phyloP scores from a whole-genome alignment of 1,140 invertebrate genomes.

The Magallana angulata region DNA sequence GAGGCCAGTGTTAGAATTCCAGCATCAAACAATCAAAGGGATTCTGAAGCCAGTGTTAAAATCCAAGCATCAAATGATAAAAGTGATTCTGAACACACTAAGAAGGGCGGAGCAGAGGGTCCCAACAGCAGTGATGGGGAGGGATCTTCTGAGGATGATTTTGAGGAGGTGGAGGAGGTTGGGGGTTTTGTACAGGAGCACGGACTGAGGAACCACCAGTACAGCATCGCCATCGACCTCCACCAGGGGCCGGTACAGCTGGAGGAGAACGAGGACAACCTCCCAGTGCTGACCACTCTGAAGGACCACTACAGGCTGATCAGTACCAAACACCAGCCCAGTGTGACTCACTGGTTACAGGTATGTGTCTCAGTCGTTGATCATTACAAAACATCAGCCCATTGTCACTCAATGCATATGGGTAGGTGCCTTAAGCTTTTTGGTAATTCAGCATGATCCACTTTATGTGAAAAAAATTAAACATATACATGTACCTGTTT shows the following conservation, averaged over 20 bases:
- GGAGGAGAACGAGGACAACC: constrained; percentile 73
- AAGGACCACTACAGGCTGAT: constrained; percentile 68
- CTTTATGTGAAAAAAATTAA: no score
- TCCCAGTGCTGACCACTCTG: constrained; percentile 67
- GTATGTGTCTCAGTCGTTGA: constrained; percentile 49
- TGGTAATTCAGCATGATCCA: no score
- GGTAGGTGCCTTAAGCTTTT: constrained; percentile 47
- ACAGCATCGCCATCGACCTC: constrained; percentile 69
- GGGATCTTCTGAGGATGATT: constrained; percentile 47
- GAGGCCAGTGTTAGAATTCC: neutral
- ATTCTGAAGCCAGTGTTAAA: neutral
- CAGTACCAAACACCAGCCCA: constrained; percentile 62
- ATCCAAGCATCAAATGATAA: neutral
- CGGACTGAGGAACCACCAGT: constrained; percentile 66
- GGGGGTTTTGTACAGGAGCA: constrained; percentile 59
- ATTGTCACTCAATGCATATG: constrained; percentile 66
- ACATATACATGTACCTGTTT: no score
- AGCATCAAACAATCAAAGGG: neutral
- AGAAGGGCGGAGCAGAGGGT: neutral
- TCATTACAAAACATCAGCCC: constrained; percentile 54
- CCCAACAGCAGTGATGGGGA: constrained; percentile 48
- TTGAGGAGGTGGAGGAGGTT: constrained; percentile 5
- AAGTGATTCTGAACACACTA: neutral
- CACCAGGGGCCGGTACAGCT: constrained; percentile 59
- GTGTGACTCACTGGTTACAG: constrained; percentile 68